phyloP scores from a whole-genome alignment of 2,113 vertebrate genomes.

The Pomatostomus ruficeps region DNA sequence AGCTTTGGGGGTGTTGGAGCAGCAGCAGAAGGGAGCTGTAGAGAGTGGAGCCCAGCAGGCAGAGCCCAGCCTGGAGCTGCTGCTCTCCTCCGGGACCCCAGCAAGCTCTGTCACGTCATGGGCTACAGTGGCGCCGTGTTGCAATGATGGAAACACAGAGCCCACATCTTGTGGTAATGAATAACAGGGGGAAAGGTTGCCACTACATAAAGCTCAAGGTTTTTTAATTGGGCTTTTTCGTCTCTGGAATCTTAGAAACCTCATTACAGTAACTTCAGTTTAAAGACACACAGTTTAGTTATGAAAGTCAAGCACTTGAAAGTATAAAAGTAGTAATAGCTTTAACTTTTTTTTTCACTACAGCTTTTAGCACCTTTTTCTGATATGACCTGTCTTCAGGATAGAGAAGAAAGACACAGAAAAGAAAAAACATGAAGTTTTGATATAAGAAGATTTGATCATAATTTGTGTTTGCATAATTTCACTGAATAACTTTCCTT shows the following conservation, averaged over 20 bases:
- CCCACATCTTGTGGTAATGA: background rate
- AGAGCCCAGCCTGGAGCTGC: background rate
- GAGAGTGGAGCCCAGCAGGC: background rate
- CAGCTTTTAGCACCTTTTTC: background rate
- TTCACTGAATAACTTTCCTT: background rate
- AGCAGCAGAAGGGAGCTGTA: fast-evolving
- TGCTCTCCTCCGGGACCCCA: background rate
- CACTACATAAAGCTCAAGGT: background rate
- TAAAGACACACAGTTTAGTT: background rate
- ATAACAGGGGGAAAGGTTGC: background rate
- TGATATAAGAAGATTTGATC: background rate
- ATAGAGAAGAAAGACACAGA: background rate
- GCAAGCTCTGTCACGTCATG: fast-evolving
- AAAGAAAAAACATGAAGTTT: background rate
- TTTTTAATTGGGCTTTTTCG: background rate
- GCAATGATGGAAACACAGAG: background rate
- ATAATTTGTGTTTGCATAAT: background rate
- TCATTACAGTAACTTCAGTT: background rate
- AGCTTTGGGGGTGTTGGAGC: background rate
- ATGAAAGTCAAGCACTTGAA: background rate
- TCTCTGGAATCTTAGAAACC: background rate
- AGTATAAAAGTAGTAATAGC: background rate
- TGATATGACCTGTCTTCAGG: background rate
- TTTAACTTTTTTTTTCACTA: background rate
- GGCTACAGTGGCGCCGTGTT: fast-evolving